These are phyloP conservation scores for Zosterops hypoxanthus DNA, from an alignment of 2,113 vertebrate species.

Conservation along the genomic window DNA sequence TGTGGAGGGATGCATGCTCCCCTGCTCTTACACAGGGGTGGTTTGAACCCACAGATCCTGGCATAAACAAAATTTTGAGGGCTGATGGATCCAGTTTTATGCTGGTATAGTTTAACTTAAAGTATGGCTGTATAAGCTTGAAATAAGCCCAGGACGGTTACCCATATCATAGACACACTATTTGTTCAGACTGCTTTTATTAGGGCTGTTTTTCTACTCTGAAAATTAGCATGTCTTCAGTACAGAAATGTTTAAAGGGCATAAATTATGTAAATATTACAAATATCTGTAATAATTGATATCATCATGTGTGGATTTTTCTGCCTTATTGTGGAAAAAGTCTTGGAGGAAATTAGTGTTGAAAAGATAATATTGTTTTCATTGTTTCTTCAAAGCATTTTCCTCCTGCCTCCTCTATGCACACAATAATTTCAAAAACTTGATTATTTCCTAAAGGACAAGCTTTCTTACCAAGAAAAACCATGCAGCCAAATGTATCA, in stretches of 20 bases:
- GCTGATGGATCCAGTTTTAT: background rate
- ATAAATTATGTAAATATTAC: constrained; percentile 21
- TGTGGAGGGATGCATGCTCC: background rate
- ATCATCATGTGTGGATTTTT: background rate
- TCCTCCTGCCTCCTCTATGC: background rate
- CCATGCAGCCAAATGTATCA: constrained; percentile 33
- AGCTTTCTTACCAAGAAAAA: constrained; percentile 60
- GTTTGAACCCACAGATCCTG: background rate
- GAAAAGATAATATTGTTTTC: constrained; percentile 57
- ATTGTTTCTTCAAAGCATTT: constrained; percentile 48
- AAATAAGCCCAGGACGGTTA: background rate
- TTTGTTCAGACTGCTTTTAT: constrained; percentile 41
- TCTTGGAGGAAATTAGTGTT: constrained; percentile 38
- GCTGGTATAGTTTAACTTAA: background rate
- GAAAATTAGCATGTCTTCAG: constrained; percentile 25
- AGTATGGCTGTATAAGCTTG: background rate
- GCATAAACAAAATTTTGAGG: background rate
- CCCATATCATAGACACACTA: background rate
- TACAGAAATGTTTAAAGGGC: background rate
- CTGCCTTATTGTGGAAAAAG: background rate
- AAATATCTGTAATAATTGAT: constrained; percentile 16
- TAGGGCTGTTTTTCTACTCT: constrained; percentile 14
- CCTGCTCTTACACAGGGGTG: background rate
- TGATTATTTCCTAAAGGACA: constrained; percentile 68
- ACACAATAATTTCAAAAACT: constrained; percentile 55